phyloP scores from a whole-genome alignment of 1,140 invertebrate genomes.

The Physella acuta region DNA sequence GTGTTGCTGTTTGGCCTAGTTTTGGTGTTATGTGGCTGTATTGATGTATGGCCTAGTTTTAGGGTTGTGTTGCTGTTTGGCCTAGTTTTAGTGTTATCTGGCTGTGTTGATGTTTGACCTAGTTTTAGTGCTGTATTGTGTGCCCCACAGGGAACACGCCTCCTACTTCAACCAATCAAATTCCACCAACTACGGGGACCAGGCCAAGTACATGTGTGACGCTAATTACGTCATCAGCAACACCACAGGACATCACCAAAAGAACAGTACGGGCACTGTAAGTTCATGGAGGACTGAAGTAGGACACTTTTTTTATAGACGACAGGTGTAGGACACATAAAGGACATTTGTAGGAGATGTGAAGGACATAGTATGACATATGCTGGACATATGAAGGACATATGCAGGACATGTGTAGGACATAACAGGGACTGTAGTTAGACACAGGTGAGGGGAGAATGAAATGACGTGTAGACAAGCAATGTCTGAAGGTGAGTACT shows the following conservation, averaged over 20 bases:
- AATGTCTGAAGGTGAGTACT: too few relatives aligned
- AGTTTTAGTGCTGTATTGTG: too few relatives aligned
- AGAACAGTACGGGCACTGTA: background rate
- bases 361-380: background rate
- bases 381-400: background rate
- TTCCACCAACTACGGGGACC: background rate
- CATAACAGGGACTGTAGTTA: background rate
- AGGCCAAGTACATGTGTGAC: slow-evolving; percentile 5
- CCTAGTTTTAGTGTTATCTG: background rate
- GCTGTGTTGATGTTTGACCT: too few relatives aligned
- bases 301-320: background rate
- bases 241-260: background rate
- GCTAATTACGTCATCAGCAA: background rate
- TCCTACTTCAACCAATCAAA: background rate
- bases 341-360: background rate
- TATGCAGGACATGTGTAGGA: background rate
- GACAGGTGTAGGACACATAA: background rate
- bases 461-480: too few relatives aligned
- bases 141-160: background rate
- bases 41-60: too few relatives aligned
- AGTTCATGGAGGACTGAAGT: background rate
- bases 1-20: background rate
- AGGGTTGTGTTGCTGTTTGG: too few relatives aligned
- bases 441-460: background rate
- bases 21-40: background rate